phyloP scores from a whole-genome alignment of 2,113 vertebrate genomes.

The Actenoides hombroni region DNA sequence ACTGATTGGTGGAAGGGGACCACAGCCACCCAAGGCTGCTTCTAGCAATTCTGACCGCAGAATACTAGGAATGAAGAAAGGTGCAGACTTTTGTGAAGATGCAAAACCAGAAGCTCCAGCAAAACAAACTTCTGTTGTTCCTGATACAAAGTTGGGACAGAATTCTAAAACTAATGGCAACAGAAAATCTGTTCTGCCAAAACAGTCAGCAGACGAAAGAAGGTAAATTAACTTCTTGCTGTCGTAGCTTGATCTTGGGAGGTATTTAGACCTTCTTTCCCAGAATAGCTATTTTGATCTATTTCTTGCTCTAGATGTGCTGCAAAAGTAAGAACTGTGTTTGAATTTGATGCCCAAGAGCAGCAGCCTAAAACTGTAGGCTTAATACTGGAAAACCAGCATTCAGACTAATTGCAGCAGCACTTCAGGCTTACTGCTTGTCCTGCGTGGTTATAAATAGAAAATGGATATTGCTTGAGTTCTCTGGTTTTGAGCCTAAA shows the following conservation, averaged over 20 bases:
- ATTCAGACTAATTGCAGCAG: not conserved
- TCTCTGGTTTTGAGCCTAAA: not conserved
- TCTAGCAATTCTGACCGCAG: not conserved
- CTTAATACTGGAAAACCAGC: not conserved
- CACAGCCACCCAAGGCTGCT: not conserved
- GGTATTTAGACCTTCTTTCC: not conserved
- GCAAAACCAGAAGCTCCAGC: not conserved
- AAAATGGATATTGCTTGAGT: not conserved
- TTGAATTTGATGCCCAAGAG: not conserved
- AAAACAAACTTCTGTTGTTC: not conserved
- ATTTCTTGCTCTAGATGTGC: not conserved
- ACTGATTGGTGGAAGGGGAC: not conserved
- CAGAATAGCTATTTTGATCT: not conserved
- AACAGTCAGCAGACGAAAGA: conserved; percentile 78
- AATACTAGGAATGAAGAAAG: conserved; percentile 12
- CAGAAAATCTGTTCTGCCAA: conserved; percentile 65
- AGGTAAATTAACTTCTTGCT: conserved; percentile 70
- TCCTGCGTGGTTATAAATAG: not conserved
- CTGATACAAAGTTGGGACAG: not conserved
- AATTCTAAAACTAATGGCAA: conserved; percentile 11
- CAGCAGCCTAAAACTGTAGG: not conserved
- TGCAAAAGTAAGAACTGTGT: not conserved
- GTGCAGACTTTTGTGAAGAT: not conserved
- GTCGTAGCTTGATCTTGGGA: not conserved
- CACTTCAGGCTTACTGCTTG: not conserved